phyloP scores from a whole-genome alignment of 2,888 invertebrate genomes.

The Hipparchia semele region DNA sequence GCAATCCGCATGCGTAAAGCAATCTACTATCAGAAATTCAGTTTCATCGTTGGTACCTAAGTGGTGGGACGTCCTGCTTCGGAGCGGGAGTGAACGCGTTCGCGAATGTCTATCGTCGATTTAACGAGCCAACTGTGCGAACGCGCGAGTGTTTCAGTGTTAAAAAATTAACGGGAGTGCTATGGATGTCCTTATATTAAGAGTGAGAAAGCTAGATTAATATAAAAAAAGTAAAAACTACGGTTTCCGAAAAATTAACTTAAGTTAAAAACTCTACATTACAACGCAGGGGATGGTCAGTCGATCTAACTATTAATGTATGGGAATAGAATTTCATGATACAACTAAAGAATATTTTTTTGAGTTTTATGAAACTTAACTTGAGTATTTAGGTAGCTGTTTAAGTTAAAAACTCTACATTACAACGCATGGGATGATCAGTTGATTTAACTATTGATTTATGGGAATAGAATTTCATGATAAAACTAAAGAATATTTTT shows the following conservation, averaged over 20 bases:
- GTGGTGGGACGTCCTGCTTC: conserved; percentile 56
- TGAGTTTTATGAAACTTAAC: background rate
- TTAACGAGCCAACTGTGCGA: conserved; percentile 15
- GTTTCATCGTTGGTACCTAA: conserved; percentile 57
- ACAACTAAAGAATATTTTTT: no score
- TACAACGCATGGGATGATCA: background rate
- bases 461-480: no score
- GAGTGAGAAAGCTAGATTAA: background rate
- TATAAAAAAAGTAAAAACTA: background rate
- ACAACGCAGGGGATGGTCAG: background rate
- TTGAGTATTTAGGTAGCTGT: background rate
- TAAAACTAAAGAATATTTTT: no score
- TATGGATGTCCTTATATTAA: background rate
- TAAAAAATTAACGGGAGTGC: conserved; percentile 1
- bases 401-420: background rate
- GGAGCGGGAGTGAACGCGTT: conserved; percentile 46
- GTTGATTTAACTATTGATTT: background rate
- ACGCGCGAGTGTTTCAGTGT: conserved; percentile 21
- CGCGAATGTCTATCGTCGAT: conserved; percentile 44
- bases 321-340: no score
- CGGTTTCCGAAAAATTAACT: background rate
- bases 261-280: background rate
- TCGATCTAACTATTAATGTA: background rate
- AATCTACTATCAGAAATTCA: conserved; percentile 64
- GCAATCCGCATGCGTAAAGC: conserved; percentile 75